Evolutionary conservation across 2,888 invertebrate species (phyloP).

Genomic region (Drosophila fulvimacula): DNA sequence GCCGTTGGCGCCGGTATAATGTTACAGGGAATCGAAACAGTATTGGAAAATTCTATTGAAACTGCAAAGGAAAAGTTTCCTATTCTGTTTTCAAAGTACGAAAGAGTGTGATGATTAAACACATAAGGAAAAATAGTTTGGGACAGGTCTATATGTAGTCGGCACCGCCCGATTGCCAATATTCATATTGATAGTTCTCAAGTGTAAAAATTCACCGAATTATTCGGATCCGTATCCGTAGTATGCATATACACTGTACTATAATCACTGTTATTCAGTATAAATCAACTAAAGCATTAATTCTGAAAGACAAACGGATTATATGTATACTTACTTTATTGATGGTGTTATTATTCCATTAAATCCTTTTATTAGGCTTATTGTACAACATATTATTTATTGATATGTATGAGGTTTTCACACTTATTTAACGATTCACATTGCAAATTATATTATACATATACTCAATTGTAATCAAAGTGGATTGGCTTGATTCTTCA

Average conservation of each 20-base stretch:
- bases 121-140: too few species aligned
- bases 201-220: not conserved
- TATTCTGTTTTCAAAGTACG: not conserved
- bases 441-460: not conserved
- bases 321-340: slow-evolving; percentile 31
- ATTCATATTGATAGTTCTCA: not conserved
- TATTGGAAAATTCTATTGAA: not conserved
- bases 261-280: not conserved
- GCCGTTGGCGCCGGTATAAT: not conserved
- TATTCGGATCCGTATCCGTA: not conserved
- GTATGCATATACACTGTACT: not conserved
- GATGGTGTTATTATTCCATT: slow-evolving; percentile 11
- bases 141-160: not conserved
- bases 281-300: too few species aligned
- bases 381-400: slow-evolving; percentile 11
- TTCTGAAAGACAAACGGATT: too few species aligned
- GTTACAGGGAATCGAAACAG: not conserved
- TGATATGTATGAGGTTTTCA: slow-evolving; percentile 29
- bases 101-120: too few species aligned
- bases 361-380: slow-evolving; percentile 12
- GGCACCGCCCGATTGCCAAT: not conserved
- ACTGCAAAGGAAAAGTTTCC: not conserved
- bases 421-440: slow-evolving; percentile 8
- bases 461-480: not conserved
- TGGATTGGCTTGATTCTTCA: not conserved